phyloP scores from a whole-genome alignment of 2,113 vertebrate species.

The cat (Felis catus) region F.catus_Fca126_mat1.0 CM031417.1:107634001-107634500 shows the following conservation, averaged over 20 bases:
- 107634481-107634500: background rate
- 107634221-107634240: slow-evolving; percentile 29
- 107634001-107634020: slow-evolving; percentile 48
- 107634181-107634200: background rate
- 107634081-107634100: background rate
- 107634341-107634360: background rate
- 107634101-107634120: background rate
- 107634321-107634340: background rate
- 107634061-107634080: background rate
- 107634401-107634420: background rate
- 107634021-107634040: background rate
- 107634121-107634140: background rate
- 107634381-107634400: background rate
- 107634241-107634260: background rate
- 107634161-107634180: background rate
- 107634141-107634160: background rate
- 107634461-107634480: background rate
- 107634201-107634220: background rate
- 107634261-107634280: background rate
- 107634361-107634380: background rate
- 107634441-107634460: background rate
- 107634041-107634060: background rate
- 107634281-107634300: background rate
- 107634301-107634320: background rate
- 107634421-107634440: background rate